Conservation (phyloP, 2,797 vertebrate species). For the Bovichtus diacanthus region DNA sequence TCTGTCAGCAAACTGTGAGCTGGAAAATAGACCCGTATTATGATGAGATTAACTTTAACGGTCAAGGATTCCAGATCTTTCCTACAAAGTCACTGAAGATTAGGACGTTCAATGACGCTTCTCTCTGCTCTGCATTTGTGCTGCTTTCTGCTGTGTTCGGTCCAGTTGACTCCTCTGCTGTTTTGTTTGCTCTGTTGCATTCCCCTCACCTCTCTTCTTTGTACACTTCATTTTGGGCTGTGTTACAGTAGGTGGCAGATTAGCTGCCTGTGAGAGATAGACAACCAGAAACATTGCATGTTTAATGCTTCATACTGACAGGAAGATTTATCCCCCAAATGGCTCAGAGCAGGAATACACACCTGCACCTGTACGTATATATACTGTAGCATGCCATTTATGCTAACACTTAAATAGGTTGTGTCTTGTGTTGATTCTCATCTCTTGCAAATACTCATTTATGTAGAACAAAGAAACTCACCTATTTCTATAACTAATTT, state of each 20-base stretch:
- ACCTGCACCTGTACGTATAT: conserved; percentile 4
- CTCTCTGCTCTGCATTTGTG: conserved; percentile 33
- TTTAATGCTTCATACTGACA: conserved; percentile 16
- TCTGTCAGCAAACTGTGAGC: conserved; percentile 80
- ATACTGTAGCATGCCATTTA: neutral
- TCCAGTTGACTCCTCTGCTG: conserved; percentile 26
- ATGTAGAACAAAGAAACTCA: neutral
- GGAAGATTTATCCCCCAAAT: neutral
- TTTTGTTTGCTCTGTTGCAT: conserved; percentile 31
- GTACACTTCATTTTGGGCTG: conserved; percentile 9
- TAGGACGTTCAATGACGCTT: conserved; percentile 56
- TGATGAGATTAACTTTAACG: conserved; percentile 79
- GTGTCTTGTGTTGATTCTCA: neutral
- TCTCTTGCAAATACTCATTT: neutral
- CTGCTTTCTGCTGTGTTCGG: conserved; percentile 35
- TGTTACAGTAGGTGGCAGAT: conserved; percentile 18
- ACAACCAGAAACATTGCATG: neutral
- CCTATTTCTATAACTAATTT: neutral
- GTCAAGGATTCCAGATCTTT: conserved; percentile 79
- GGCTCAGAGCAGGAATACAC: neutral
- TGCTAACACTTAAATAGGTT: neutral
- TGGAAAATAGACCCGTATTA: conserved; percentile 77
- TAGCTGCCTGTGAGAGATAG: conserved; percentile 2
- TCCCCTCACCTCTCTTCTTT: conserved; percentile 6
- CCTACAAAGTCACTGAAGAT: conserved; percentile 76